These are phyloP conservation scores for Aquatica leii DNA, from an alignment of 2,888 invertebrate species.

Conservation along the genomic window DNA sequence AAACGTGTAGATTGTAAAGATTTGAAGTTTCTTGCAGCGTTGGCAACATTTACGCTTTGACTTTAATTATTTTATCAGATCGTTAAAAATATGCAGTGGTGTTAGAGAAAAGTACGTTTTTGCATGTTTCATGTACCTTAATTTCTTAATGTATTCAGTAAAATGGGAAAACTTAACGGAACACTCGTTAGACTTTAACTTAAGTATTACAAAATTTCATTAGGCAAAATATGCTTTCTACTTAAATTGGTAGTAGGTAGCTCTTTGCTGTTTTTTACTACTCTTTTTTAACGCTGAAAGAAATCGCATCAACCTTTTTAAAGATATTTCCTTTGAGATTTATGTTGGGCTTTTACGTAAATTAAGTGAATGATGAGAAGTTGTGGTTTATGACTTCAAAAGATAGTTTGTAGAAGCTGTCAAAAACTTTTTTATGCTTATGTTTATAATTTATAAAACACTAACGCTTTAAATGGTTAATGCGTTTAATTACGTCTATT, in stretches of 20 bases:
- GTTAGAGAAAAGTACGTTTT: constrained; percentile 8
- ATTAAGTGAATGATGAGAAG: constrained; percentile 17
- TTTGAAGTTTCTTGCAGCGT: no score
- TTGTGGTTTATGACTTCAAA: constrained; percentile 14
- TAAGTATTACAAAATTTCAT: constrained; percentile 15
- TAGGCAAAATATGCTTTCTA: constrained; percentile 16
- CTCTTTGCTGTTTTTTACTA: neutral
- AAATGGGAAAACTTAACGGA: constrained; percentile 16
- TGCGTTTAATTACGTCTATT: no score
- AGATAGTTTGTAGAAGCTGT: constrained; percentile 13
- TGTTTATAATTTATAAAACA: constrained; percentile 1
- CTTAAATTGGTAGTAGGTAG: constrained; percentile 18
- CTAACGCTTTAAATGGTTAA: neutral
- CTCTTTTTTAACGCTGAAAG: constrained; percentile 15
- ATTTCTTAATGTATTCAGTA: constrained; percentile 19
- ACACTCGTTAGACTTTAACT: constrained; percentile 10
- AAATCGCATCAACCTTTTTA: constrained; percentile 19
- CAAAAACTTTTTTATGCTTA: neutral
- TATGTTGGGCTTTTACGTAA: constrained; percentile 20
- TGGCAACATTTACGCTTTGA: neutral
- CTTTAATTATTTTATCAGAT: neutral
- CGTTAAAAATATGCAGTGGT: constrained; percentile 2
- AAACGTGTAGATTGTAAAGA: no score
- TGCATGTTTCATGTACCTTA: constrained; percentile 13
- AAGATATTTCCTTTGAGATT: constrained; percentile 25